These are phyloP conservation scores for Calonectris borealis DNA, from an alignment of 2,113 vertebrate genomes.

Conservation along the genomic window DNA sequence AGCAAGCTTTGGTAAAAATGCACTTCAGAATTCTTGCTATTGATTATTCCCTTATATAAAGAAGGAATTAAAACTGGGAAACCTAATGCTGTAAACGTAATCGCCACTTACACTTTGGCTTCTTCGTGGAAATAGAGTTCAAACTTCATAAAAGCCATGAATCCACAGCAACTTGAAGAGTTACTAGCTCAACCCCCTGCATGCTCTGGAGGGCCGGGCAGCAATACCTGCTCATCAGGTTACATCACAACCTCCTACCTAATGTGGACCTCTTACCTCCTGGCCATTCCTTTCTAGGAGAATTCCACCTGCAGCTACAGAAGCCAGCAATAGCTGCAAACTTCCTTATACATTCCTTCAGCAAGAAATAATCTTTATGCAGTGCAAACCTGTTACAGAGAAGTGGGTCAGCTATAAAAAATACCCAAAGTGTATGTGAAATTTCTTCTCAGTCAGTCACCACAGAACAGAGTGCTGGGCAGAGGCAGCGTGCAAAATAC, in stretches of 20 bases:
- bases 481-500: neutral
- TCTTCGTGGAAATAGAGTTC: neutral
- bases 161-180: neutral
- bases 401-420: neutral
- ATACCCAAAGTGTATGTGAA: neutral
- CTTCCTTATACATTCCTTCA: neutral
- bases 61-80: neutral
- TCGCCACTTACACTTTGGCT: no score
- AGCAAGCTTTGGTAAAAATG: neutral
- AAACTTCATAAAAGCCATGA: neutral
- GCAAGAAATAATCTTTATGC: neutral
- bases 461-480: neutral
- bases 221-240: neutral
- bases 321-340: neutral
- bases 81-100: accelerated
- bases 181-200: neutral
- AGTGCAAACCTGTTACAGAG: neutral
- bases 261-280: neutral
- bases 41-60: neutral
- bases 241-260: accelerated
- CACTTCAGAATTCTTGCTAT: neutral
- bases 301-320: neutral
- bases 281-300: neutral
- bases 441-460: neutral
- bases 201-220: neutral